These are phyloP conservation scores for Tricholauxania praeusta DNA, from an alignment of 2,888 invertebrate genomes.

Conservation along the genomic window DNA sequence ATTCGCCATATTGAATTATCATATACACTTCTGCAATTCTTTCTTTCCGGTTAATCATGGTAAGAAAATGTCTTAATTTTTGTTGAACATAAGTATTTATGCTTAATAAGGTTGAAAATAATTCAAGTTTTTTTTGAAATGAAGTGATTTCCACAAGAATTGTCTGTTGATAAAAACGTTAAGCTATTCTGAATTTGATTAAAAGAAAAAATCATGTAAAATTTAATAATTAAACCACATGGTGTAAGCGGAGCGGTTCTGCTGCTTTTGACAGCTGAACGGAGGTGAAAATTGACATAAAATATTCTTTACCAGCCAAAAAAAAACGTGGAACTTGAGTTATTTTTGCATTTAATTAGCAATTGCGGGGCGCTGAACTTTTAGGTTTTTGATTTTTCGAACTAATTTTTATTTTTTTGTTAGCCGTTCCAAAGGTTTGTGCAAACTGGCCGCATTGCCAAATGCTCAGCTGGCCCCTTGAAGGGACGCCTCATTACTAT, in stretches of 20 bases:
- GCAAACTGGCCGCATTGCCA: conserved; percentile 97
- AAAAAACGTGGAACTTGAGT: conserved; percentile 9
- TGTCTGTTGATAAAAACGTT: background rate
- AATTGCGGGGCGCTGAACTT: no score
- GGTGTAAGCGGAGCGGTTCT: background rate
- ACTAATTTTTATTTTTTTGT: conserved; percentile 29
- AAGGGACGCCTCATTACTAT: conserved; percentile 94
- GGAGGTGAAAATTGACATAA: background rate
- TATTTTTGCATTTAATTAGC: background rate
- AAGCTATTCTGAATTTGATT: background rate
- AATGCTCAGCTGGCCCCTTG: conserved; percentile 89
- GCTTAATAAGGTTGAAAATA: conserved; percentile 40
- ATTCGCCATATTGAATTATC: conserved; percentile 45
- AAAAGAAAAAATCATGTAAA: background rate
- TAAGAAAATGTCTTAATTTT: conserved; percentile 55
- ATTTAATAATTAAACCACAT: conserved; percentile 11
- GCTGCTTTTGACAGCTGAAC: background rate
- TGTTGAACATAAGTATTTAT: conserved; percentile 27
- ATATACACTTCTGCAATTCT: conserved; percentile 55
- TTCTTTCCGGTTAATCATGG: conserved; percentile 69
- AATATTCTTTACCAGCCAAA: background rate
- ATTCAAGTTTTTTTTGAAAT: conserved; percentile 35
- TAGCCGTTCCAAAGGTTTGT: conserved; percentile 94
- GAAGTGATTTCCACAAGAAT: conserved; percentile 31
- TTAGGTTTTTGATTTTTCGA: no score